Evolutionary conservation across 2,797 vertebrate species (phyloP).

Genomic region (Anguilla obscura): DNA sequence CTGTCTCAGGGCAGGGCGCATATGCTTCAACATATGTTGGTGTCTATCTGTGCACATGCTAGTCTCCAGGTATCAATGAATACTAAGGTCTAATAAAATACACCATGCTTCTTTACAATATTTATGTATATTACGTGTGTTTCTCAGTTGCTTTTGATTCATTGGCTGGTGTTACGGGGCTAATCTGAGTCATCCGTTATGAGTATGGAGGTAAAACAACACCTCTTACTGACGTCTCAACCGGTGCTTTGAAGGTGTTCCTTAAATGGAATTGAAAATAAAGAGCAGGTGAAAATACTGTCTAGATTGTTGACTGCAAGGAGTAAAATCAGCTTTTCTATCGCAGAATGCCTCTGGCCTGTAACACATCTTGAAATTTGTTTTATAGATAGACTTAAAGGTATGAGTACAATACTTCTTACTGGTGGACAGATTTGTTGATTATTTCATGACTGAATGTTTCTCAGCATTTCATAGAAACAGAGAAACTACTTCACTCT

Average conservation of each 20-base stretch:
- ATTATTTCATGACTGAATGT: background rate
- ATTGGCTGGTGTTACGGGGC: background rate
- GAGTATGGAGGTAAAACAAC: background rate
- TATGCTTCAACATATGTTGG: background rate
- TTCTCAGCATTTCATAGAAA: background rate
- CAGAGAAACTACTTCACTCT: background rate
- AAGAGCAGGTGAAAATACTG: background rate
- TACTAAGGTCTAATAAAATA: background rate
- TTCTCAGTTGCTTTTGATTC: background rate
- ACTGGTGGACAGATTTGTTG: background rate
- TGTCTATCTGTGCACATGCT: background rate
- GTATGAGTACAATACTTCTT: background rate
- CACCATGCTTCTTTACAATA: background rate
- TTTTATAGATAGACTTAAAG: background rate
- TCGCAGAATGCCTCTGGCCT: background rate
- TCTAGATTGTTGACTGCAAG: conserved; percentile 3
- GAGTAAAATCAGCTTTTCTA: background rate
- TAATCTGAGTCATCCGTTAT: background rate
- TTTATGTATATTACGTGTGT: background rate
- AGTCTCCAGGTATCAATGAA: background rate
- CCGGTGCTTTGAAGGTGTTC: background rate
- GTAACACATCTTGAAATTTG: background rate
- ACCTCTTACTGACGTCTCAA: background rate
- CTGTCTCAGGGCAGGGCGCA: background rate
- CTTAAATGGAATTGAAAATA: conserved; percentile 8